Percentiles rank a stretch among this genome's conserved stretches.
Conservation (phyloP, 2,888 invertebrate species). For the Mythimna vitellina region DNA sequence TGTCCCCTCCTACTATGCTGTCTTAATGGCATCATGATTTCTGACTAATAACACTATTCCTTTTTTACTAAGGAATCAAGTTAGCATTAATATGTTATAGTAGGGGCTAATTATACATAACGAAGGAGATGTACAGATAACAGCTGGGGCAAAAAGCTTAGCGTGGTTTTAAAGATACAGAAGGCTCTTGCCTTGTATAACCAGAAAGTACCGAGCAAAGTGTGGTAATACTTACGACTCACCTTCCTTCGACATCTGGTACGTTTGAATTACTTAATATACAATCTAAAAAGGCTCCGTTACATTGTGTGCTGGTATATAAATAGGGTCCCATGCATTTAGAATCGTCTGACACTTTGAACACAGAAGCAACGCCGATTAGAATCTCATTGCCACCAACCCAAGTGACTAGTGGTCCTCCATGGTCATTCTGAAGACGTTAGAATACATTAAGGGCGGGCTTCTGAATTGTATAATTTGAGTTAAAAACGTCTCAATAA, state of each 20-base stretch:
- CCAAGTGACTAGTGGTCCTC: slow-evolving; percentile 78
- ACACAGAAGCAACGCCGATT: slow-evolving; percentile 78
- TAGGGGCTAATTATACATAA: no score
- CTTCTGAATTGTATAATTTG: no score
- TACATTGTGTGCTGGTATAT: slow-evolving; percentile 78
- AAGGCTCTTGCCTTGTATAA: background rate
- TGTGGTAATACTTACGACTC: slow-evolving; percentile 6
- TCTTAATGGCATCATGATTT: no score
- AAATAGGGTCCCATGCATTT: slow-evolving; percentile 76
- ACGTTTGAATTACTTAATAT: slow-evolving; percentile 52
- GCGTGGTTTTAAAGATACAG: background rate
- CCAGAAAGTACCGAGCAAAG: background rate
- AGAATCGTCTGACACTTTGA: slow-evolving; percentile 60
- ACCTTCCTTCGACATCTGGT: slow-evolving; percentile 9
- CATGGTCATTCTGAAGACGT: slow-evolving; percentile 77
- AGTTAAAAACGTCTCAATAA: no score
- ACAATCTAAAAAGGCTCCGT: slow-evolving; percentile 74
- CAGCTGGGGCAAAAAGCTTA: background rate
- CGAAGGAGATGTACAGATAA: no score
- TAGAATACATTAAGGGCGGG: background rate
- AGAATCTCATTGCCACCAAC: slow-evolving; percentile 68
- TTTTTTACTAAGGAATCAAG: no score
- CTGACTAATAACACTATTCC: no score
- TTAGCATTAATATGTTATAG: no score
- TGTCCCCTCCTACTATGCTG: background rate